Conservation (phyloP, 1,140 invertebrate genomes). For the Dendroctonus valens region DNA sequence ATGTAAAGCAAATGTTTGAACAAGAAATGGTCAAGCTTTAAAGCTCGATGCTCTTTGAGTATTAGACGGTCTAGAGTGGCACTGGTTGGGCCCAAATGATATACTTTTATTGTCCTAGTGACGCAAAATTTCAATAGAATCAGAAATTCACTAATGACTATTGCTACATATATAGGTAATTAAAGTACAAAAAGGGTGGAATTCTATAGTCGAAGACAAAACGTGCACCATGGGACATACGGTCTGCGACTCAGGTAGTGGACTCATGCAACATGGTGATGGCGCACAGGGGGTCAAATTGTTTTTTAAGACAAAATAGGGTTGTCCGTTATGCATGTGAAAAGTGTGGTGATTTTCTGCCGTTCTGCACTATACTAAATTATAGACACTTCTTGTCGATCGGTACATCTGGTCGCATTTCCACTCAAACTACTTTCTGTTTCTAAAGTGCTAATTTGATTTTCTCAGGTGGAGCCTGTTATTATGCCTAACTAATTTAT, state of each 20-base stretch:
- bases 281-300: constrained; percentile 2
- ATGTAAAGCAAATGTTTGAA: constrained; percentile 29
- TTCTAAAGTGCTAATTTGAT: too few relatives aligned
- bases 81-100: too few relatives aligned
- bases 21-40: constrained; percentile 24
- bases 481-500: too few relatives aligned
- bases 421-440: too few relatives aligned
- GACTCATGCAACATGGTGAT: not conserved
- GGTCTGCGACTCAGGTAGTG: constrained; percentile 2
- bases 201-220: not conserved
- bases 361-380: too few relatives aligned
- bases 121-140: too few relatives aligned
- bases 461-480: too few relatives aligned
- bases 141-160: not conserved
- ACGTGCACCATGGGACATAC: not conserved
- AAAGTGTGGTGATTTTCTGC: too few relatives aligned
- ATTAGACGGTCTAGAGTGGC: not conserved
- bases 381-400: too few relatives aligned
- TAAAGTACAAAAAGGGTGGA: constrained; percentile 3
- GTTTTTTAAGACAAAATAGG: not conserved
- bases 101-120: not conserved
- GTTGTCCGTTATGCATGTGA: not conserved
- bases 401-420: too few relatives aligned
- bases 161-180: not conserved
- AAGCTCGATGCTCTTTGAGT: not conserved